Percentiles rank a stretch among this genome's conserved stretches.
These are phyloP conservation scores for Zygogramma bicolorata DNA, from an alignment of 2,888 invertebrate species.

Conservation along the genomic window DNA sequence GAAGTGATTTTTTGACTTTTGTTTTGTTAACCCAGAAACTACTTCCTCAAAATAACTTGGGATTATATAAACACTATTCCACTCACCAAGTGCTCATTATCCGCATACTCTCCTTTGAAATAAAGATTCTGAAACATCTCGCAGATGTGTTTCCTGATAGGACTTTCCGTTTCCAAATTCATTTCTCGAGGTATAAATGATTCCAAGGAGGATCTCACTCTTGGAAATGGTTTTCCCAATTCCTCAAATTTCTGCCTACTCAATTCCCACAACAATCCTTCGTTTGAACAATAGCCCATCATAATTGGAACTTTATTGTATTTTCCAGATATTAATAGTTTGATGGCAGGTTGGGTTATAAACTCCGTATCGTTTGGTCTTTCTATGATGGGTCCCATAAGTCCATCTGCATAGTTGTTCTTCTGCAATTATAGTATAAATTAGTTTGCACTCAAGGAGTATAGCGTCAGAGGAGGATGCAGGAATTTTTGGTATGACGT, in stretches of 20 bases:
- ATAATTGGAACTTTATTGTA: slow-evolving; percentile 59
- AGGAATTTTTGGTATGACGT: no score
- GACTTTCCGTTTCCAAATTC: not conserved
- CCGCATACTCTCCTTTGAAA: not conserved
- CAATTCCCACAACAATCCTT: slow-evolving; percentile 17
- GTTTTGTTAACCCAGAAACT: no score
- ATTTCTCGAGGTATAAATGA: not conserved
- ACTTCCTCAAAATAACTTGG: no score
- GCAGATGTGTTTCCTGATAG: not conserved
- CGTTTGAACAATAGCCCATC: slow-evolving; percentile 26
- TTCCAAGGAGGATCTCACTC: no score
- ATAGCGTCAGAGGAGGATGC: no score
- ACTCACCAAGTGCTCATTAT: not conserved
- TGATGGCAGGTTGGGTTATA: not conserved
- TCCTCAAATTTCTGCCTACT: no score
- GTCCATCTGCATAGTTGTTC: not conserved
- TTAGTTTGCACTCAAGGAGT: no score
- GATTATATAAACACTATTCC: no score
- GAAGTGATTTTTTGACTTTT: no score
- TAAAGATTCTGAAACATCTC: not conserved
- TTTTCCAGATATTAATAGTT: slow-evolving; percentile 20
- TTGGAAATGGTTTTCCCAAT: no score
- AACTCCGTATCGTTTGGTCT: slow-evolving; percentile 25
- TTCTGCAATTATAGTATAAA: not conserved
- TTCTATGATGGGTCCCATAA: slow-evolving; percentile 15